phyloP scores from a whole-genome alignment of 2,888 invertebrate genomes.

The Crepidodera aurea region DNA sequence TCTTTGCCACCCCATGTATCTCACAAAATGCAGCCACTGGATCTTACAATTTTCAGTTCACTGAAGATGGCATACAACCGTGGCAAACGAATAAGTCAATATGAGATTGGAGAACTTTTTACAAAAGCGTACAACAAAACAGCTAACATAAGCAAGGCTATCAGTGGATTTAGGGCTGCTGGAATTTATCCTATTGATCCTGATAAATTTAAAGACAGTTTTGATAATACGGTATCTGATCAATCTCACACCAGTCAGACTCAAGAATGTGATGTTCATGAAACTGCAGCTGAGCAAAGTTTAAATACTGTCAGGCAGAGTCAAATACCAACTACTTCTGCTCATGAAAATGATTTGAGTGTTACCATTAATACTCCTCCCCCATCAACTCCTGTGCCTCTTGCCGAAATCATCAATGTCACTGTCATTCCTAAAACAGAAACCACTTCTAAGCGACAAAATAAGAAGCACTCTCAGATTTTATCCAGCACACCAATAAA shows the following conservation, averaged over 20 bases:
- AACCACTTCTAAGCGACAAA: not conserved
- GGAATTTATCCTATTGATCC: slow-evolving; percentile 1
- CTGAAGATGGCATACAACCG: not conserved
- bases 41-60: too few relatives aligned
- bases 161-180: slow-evolving; percentile 7
- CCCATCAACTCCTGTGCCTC: not conserved
- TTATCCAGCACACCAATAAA: slow-evolving; percentile 1
- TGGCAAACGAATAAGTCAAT: slow-evolving; percentile 6
- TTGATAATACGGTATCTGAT: not conserved
- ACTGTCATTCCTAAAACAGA: not conserved
- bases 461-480: too few relatives aligned
- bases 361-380: not conserved
- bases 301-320: too few relatives aligned
- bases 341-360: not conserved
- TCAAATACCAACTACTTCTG: too few relatives aligned
- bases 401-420: not conserved
- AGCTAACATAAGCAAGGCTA: slow-evolving; percentile 11
- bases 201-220: too few relatives aligned
- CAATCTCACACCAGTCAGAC: not conserved
- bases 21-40: slow-evolving; percentile 14
- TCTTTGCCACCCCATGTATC: not conserved
- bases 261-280: not conserved
- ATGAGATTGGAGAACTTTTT: slow-evolving; percentile 9
- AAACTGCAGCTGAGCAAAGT: slow-evolving; percentile 7
- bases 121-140: slow-evolving; percentile 3